Evolutionary conservation across 2,113 vertebrate species (phyloP).

Genomic region (Eudorcas thomsonii): DNA sequence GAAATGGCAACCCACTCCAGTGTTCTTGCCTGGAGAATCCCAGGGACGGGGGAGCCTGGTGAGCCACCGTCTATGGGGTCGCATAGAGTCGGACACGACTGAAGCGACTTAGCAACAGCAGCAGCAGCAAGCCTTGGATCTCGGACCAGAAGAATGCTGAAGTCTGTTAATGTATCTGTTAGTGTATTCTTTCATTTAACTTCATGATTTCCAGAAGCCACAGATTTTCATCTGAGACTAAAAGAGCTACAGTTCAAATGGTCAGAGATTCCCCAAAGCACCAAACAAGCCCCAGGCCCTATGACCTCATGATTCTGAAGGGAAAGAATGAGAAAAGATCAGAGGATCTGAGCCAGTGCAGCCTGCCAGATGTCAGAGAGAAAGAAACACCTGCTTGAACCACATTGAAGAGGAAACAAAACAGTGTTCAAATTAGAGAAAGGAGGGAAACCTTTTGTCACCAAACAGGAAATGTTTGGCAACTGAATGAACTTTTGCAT

Average conservation of each 20-base stretch:
- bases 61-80: too few relatives aligned
- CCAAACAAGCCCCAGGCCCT: neutral
- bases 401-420: neutral
- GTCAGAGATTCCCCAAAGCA: neutral
- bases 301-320: neutral
- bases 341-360: neutral
- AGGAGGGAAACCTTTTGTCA: conserved; percentile 48
- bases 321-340: neutral
- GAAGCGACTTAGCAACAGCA: too few relatives aligned
- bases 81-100: too few relatives aligned
- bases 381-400: neutral
- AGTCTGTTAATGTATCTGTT: neutral
- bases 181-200: neutral
- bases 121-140: neutral
- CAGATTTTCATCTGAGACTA: neutral
- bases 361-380: neutral
- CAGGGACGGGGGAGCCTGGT: too few relatives aligned
- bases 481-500: conserved; percentile 28
- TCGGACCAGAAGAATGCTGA: neutral
- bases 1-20: too few relatives aligned
- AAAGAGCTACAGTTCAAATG: neutral
- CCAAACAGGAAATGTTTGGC: conserved; percentile 26
- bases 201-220: neutral
- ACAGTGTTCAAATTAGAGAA: conserved; percentile 13
- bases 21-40: too few relatives aligned